Percentiles rank a stretch among this genome's conserved stretches.
Evolutionary conservation across 2,113 vertebrate species (phyloP).

Genomic region (Prinia subflava): DNA sequence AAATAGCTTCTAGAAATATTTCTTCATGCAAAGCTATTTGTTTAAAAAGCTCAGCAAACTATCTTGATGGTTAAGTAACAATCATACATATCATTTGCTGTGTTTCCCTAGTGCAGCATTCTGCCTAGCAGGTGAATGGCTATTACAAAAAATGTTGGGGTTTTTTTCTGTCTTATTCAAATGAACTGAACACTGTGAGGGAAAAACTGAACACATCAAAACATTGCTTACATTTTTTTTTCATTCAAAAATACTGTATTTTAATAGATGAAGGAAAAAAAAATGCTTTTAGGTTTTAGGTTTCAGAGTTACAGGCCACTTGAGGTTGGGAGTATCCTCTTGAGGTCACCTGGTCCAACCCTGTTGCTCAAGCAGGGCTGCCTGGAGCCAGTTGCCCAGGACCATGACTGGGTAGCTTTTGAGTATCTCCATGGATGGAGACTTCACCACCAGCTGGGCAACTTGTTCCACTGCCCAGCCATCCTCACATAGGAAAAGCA

Average conservation of each 20-base stretch:
- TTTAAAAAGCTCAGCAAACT: background rate
- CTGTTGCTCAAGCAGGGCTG: background rate
- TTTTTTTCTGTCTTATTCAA: background rate
- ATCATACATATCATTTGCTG: background rate
- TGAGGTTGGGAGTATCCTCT: background rate
- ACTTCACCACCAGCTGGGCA: background rate
- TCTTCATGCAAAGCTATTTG: background rate
- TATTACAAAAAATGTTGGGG: rapidly evolving
- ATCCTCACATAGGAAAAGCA: background rate
- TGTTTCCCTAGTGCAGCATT: background rate
- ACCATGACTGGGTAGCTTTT: background rate
- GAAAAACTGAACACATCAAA: background rate
- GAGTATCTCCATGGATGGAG: background rate
- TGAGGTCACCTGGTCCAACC: background rate
- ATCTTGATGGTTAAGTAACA: background rate
- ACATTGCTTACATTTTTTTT: background rate
- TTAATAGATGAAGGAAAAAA: background rate
- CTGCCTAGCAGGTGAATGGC: background rate
- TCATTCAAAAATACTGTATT: background rate
- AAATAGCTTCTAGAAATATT: background rate
- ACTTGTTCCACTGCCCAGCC: background rate
- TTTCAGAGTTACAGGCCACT: background rate
- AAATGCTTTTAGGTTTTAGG: background rate
- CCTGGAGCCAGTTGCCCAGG: background rate
- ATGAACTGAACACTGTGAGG: background rate